Percentiles rank a stretch among this genome's conserved stretches.
Evolutionary conservation across 2,888 invertebrate species (phyloP).

Genomic region (Entomobrya proxima): DNA sequence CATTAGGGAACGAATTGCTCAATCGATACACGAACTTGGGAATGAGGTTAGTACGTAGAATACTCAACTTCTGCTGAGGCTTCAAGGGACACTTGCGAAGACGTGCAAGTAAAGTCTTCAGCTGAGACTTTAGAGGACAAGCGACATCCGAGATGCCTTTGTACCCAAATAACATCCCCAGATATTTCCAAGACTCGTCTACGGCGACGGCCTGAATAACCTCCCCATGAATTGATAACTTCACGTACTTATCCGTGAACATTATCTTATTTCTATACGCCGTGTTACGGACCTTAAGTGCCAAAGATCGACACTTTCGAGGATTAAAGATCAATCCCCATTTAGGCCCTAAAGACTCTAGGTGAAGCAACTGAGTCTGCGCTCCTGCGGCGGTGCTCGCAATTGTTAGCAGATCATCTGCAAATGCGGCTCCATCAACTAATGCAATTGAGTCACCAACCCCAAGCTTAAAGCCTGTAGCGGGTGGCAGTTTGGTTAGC

Average conservation of each 20-base stretch:
- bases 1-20: background rate
- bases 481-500: background rate
- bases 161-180: background rate
- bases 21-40: constrained; percentile 6
- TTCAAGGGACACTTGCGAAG: background rate
- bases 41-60: background rate
- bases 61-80: constrained; percentile 23
- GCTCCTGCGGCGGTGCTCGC: background rate
- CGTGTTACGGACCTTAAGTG: background rate
- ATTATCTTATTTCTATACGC: background rate
- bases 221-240: background rate
- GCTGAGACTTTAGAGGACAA: background rate
- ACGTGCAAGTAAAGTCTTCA: background rate
- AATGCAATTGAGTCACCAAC: no score
- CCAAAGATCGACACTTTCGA: background rate
- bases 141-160: background rate
- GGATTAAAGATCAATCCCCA: background rate
- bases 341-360: background rate
- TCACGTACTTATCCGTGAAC: background rate
- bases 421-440: constrained; percentile 39
- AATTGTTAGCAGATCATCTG: constrained; percentile 12
- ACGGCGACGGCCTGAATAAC: background rate
- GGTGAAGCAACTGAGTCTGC: background rate
- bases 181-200: constrained; percentile 14
- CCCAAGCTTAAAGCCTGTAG: background rate